A percentile compares a stretch with the other conserved stretches of the same genome.
These are phyloP conservation scores for Leptinotarsa texana DNA, from an alignment of 1,140 invertebrate species.

Conservation along the genomic window DNA sequence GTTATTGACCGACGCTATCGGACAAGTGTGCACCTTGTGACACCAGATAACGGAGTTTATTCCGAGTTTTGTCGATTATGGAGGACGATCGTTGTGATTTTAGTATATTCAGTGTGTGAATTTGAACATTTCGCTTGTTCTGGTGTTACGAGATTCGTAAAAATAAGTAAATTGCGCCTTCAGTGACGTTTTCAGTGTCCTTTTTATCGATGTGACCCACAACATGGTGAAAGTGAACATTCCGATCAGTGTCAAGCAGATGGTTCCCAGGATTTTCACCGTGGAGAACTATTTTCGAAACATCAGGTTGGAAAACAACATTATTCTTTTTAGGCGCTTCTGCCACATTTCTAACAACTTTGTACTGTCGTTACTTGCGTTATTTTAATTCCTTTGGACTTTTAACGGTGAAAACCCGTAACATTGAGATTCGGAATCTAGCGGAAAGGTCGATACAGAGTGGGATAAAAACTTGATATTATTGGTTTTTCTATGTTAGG, in stretches of 20 bases:
- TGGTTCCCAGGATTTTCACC: constrained; percentile 18
- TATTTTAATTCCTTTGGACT: too few species aligned
- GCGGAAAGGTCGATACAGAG: too few species aligned
- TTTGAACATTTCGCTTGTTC: background rate
- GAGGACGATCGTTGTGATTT: background rate
- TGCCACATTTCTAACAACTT: too few species aligned
- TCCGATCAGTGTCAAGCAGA: constrained; percentile 13
- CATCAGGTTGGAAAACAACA: constrained; percentile 18
- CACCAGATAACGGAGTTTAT: constrained; percentile 22
- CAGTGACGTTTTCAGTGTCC: background rate
- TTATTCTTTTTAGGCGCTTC: background rate
- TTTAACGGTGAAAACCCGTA: too few species aligned
- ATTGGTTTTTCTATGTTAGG: too few species aligned
- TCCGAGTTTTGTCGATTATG: background rate
- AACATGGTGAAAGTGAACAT: constrained; percentile 26
- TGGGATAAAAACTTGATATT: too few species aligned
- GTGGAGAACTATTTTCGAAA: constrained; percentile 24
- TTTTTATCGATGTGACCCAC: background rate
- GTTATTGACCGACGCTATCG: constrained; percentile 15
- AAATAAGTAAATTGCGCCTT: background rate
- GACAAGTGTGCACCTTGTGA: background rate
- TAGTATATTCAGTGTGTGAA: background rate
- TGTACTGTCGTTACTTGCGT: too few species aligned
- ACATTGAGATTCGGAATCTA: too few species aligned
- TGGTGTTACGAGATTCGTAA: too few species aligned